Evolutionary conservation across 1,140 invertebrate genomes (phyloP).

Genomic region (Dreissena rostriformis): DNA sequence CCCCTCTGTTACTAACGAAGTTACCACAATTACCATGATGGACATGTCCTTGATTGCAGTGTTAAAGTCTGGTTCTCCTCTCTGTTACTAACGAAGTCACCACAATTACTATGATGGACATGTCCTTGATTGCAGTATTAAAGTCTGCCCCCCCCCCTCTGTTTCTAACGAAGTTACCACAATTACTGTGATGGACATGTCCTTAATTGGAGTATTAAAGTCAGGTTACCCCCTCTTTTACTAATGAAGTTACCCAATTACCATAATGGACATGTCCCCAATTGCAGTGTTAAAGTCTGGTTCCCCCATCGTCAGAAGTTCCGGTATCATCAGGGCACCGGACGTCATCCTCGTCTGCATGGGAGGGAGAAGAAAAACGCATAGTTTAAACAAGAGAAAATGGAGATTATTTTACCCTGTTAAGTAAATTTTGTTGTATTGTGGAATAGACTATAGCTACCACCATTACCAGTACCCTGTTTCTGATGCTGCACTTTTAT

Average conservation of each 20-base stretch:
- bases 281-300: constrained; percentile 67
- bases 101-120: background rate
- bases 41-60: background rate
- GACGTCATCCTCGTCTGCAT: too few species aligned
- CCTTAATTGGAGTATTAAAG: constrained; percentile 66
- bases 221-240: constrained; percentile 63
- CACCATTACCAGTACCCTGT: too few species aligned
- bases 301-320: constrained; percentile 65
- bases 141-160: too few species aligned
- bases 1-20: background rate
- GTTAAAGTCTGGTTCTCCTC: background rate
- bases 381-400: too few species aligned
- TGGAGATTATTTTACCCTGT: too few species aligned
- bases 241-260: too few species aligned
- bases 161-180: too few species aligned
- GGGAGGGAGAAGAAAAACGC: too few species aligned
- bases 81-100: background rate
- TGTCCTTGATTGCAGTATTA: too few species aligned
- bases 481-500: too few species aligned
- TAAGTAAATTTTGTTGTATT: too few species aligned
- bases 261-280: constrained; percentile 68
- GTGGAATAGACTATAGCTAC: too few species aligned
- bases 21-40: background rate
- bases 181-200: constrained; percentile 68
- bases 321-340: background rate